phyloP scores from a whole-genome alignment of 2,113 vertebrate species.

The Chionis minor region DNA sequence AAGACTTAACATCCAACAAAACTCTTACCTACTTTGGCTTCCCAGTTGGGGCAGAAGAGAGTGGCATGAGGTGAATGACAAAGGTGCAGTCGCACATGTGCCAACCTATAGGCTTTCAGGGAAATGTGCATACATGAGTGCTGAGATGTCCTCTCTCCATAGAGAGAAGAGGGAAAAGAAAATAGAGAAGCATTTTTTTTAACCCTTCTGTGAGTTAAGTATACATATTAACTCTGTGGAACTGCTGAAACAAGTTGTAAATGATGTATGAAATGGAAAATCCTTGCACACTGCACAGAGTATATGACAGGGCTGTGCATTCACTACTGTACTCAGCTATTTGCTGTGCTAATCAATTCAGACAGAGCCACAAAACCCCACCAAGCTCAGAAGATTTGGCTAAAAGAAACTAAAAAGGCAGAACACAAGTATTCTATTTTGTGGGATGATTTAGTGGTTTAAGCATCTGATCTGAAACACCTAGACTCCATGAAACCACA shows the following conservation, averaged over 20 bases:
- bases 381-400: background rate
- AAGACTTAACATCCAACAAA: background rate
- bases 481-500: background rate
- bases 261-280: slow-evolving; percentile 22
- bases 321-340: background rate
- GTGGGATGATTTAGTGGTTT: background rate
- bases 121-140: background rate
- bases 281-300: background rate
- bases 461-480: background rate
- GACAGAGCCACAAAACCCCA: background rate
- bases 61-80: background rate
- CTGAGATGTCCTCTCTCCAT: background rate
- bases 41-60: background rate
- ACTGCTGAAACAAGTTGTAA: slow-evolving; percentile 25
- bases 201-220: background rate
- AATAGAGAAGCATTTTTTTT: background rate
- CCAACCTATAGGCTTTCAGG: background rate
- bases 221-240: background rate
- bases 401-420: slow-evolving; percentile 14
- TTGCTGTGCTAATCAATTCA: slow-evolving; percentile 4
- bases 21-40: background rate
- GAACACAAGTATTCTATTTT: background rate
- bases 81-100: background rate
- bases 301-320: background rate
- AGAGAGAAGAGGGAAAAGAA: background rate